Evolutionary conservation across 2,888 invertebrate species (phyloP).

Genomic region (Punctoribates punctum): DNA sequence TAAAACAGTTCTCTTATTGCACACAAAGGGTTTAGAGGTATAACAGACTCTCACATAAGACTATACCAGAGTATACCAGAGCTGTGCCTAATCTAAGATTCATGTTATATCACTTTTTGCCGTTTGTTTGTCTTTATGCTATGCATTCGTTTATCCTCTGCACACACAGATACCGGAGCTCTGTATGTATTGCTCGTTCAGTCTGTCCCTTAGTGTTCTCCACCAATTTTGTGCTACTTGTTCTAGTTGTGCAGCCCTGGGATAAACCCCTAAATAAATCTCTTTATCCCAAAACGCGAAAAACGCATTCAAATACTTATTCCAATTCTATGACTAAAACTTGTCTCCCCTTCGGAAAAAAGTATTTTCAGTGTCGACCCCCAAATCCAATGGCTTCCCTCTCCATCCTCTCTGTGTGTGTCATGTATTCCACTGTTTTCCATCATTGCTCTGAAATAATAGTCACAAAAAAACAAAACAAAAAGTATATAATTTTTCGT

Average conservation of each 20-base stretch:
- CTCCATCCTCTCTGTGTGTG: background rate
- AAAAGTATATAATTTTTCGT: background rate
- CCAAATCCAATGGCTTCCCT: background rate
- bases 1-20: background rate
- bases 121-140: slow-evolving; percentile 34
- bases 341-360: background rate
- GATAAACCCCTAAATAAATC: slow-evolving; percentile 30
- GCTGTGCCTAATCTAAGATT: slow-evolving; percentile 34
- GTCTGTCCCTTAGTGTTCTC: slow-evolving; percentile 21
- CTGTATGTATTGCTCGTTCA: no score
- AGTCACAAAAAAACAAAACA: background rate
- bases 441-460: background rate
- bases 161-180: no score
- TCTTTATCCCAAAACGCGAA: slow-evolving; percentile 36
- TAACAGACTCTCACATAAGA: slow-evolving; percentile 15
- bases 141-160: background rate
- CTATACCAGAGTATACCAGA: background rate
- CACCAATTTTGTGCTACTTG: slow-evolving; percentile 32
- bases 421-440: background rate
- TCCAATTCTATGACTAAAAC: background rate
- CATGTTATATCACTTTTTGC: slow-evolving; percentile 32
- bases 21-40: slow-evolving; percentile 26
- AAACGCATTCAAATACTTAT: slow-evolving; percentile 5
- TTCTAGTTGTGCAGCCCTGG: background rate
- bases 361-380: slow-evolving; percentile 1